Conservation (phyloP, 2,113 vertebrate species). For the Rana temporaria region DNA sequence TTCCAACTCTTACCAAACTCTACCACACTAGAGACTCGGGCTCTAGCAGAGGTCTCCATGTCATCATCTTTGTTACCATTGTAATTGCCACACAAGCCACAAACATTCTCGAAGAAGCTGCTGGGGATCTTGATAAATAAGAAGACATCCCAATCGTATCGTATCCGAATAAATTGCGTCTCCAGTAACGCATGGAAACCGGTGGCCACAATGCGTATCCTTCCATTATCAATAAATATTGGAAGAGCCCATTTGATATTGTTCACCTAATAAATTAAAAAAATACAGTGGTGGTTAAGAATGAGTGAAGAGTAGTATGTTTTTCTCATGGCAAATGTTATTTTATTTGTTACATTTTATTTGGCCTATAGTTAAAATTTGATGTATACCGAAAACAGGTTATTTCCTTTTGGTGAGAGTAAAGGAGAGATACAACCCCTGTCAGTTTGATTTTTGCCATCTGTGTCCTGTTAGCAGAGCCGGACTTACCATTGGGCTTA, state of each 20-base stretch:
- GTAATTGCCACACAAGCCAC: slow-evolving; percentile 61
- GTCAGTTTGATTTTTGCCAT: too few species aligned
- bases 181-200: slow-evolving; percentile 66
- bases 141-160: slow-evolving; percentile 73
- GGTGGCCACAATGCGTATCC: slow-evolving; percentile 65
- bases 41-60: not conserved
- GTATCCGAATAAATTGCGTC: slow-evolving; percentile 69
- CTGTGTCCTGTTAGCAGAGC: too few species aligned
- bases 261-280: slow-evolving; percentile 66
- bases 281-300: not conserved
- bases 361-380: too few species aligned
- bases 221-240: slow-evolving; percentile 62
- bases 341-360: too few species aligned
- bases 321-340: too few species aligned
- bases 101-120: slow-evolving; percentile 43
- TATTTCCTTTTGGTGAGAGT: too few species aligned
- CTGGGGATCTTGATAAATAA: slow-evolving; percentile 67
- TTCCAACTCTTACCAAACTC: slow-evolving; percentile 61
- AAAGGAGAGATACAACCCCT: too few species aligned
- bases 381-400: too few species aligned
- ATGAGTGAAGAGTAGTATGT: too few species aligned
- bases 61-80: slow-evolving; percentile 58
- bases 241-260: slow-evolving; percentile 70
- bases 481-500: too few species aligned
- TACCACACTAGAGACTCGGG: fast-evolving